Percentiles rank a stretch among this genome's conserved stretches.
These are phyloP conservation scores for Amniataba percoides DNA, from an alignment of 2,797 vertebrate genomes.

Conservation along the genomic window DNA sequence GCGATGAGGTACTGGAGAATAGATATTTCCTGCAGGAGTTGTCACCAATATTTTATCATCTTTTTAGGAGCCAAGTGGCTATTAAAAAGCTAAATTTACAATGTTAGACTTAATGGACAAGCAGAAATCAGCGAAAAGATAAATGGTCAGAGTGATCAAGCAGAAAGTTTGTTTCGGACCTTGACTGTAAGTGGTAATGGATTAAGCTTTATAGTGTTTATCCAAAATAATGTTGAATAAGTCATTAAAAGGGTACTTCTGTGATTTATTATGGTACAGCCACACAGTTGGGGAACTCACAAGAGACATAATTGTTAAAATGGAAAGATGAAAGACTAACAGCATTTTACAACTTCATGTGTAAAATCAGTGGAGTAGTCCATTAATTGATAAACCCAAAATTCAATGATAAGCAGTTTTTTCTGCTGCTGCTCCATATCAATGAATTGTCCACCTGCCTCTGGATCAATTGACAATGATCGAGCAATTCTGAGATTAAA, in stretches of 20 bases:
- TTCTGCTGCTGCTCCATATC: neutral
- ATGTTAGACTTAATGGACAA: too few relatives aligned
- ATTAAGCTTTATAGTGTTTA: neutral
- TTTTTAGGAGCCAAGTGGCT: too few relatives aligned
- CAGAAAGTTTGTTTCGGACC: too few relatives aligned
- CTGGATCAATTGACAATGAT: constrained; percentile 23
- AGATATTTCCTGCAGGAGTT: too few relatives aligned
- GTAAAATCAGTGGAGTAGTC: neutral
- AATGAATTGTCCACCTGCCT: constrained; percentile 12
- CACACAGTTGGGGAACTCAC: neutral
- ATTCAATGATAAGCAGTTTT: neutral
- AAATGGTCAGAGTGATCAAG: too few relatives aligned
- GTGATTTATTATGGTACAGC: neutral
- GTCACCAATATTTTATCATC: too few relatives aligned
- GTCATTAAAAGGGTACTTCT: neutral
- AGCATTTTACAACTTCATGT: neutral
- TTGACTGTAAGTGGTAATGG: too few relatives aligned
- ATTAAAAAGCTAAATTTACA: too few relatives aligned
- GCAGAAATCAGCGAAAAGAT: too few relatives aligned
- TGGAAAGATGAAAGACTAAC: neutral
- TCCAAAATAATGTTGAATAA: neutral
- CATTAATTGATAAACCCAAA: neutral
- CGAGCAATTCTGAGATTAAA: constrained; percentile 34
- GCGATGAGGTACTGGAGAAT: neutral
- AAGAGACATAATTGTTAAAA: neutral